Evolutionary conservation across 2,113 vertebrate genomes (phyloP).

Genomic region (Calyptomena viridis): DNA sequence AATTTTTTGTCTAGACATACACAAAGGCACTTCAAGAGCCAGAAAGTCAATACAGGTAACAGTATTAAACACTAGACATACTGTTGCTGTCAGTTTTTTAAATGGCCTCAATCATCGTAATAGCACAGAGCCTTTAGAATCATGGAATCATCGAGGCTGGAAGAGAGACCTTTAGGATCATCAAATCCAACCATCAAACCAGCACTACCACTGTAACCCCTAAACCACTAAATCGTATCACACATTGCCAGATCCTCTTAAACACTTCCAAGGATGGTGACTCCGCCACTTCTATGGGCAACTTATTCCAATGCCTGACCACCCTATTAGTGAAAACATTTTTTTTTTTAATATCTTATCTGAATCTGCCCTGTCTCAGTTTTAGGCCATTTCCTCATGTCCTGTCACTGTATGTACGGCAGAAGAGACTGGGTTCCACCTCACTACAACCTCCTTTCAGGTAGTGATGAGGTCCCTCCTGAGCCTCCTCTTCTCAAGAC

Average conservation of each 20-base stretch:
- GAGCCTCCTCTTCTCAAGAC: neutral
- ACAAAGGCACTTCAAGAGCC: neutral
- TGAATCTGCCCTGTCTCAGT: neutral
- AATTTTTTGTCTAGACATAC: neutral
- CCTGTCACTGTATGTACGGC: neutral
- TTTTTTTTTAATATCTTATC: neutral
- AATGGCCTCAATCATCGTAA: neutral
- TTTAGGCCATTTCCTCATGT: neutral
- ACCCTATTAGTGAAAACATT: neutral
- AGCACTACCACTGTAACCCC: neutral
- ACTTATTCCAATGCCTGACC: neutral
- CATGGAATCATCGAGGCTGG: neutral
- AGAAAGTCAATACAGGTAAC: neutral
- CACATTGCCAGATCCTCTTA: neutral
- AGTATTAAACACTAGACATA: neutral
- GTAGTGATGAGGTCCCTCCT: accelerated
- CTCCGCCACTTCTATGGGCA: neutral
- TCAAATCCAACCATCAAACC: neutral
- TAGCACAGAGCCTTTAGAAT: neutral
- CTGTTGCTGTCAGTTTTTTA: neutral
- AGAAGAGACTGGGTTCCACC: neutral
- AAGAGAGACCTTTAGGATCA: neutral
- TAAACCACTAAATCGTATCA: neutral
- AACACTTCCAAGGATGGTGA: neutral
- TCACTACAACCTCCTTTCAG: neutral